Evolutionary conservation across 2,888 invertebrate genomes (phyloP), one percentile per base, ranked within the genome.

Genomic region (Dryobota labecula): DNA sequence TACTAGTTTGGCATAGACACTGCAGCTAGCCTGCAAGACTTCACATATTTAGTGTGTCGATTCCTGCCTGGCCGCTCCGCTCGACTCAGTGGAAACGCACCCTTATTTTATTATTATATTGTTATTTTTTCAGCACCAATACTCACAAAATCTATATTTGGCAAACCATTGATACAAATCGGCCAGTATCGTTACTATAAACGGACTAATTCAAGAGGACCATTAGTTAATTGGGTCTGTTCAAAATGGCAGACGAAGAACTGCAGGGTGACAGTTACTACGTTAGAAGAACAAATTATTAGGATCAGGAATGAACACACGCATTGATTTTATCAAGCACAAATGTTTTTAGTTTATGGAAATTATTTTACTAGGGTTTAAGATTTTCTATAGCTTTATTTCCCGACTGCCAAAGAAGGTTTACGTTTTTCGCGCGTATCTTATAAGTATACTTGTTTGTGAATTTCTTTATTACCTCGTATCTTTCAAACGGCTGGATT

Each of bases 121-220:
- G 6, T 57, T 61, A n/a, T 33, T 18, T 47, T 76, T 62, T 13
- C 61, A 80, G 74, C 45, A 18, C 63, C 80, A 33, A 38, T 82
- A 49, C 84, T 87, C 41, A 86, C 84, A 4, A 85, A 69, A 9
- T 88, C 89, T 0, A 85, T 80, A 5, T 87, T 63, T 11, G 91
- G 91, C 0, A 88, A 84, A 9, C 90, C 91, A 2, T 88, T 89
- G 4, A 84, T 92, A 43, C 45, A 83, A 61, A 66, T 90, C 2
- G 89, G 89, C 3, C 49, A 74, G 1, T 80, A 91, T 63, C 79
- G 89, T 58, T 92, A 83, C 62, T 90, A 91, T 71, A 88, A 86
- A 58, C 76, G 84, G 18, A 61, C 53, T 30, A 41, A 60, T 33
- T 76, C 72, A 45, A 73, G 67, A 27, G 84, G 85, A 0, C 82